Base-by-base conservation (phyloP, 1,140 invertebrate species). In the Augochlora pura region DNA sequence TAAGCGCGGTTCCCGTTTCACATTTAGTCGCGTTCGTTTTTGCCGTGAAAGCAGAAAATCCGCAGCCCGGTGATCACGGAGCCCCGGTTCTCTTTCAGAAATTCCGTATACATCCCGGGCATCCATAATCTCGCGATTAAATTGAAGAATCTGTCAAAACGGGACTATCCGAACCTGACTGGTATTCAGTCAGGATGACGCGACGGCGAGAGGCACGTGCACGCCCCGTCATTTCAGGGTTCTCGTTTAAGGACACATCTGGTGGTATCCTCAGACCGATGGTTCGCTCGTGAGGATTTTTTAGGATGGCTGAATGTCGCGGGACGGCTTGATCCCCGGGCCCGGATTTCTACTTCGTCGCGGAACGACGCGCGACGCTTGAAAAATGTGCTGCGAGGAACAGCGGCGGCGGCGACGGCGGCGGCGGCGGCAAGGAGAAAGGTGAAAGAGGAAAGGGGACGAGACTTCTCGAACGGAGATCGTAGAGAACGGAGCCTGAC, bases 211-310 rank as follows among this genome's bases (percentile, higher is more conserved):
- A 69, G 72, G 71, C 60, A 80, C 59, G 62, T 67, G 80, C 77
- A 76, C 39, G 83, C 72, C 69, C 49, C 63, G 68, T 67, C 70
- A 68, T 83, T 84, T 76, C 67, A 60, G 38, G 73, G 77, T 42
- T 52, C 27, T 39, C 21, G 74, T 65, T 62, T 49, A 66, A 59
- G 49, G 54, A 82, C 65, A 57, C 62, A 76, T 42, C 12, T 72
- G 42, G 38, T 52, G 66, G 66, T 79, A 86, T 85, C 79, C 76
- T 27, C 42, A 76, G 74, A 86, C 71, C 85, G 80, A 86, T 86
- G 81, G 85, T 70, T 62, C 49, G 80, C 65, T 80, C 85, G 85
- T 85, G 85, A 86, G 76, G 83, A 86, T 85, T 86, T 86, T 86
- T 60, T 73, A 62, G 57, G 70, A 85, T 80, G 54, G 66, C 65